Conservation (phyloP, 2,888 invertebrate species). For the Bruchidius siliquastri region DNA sequence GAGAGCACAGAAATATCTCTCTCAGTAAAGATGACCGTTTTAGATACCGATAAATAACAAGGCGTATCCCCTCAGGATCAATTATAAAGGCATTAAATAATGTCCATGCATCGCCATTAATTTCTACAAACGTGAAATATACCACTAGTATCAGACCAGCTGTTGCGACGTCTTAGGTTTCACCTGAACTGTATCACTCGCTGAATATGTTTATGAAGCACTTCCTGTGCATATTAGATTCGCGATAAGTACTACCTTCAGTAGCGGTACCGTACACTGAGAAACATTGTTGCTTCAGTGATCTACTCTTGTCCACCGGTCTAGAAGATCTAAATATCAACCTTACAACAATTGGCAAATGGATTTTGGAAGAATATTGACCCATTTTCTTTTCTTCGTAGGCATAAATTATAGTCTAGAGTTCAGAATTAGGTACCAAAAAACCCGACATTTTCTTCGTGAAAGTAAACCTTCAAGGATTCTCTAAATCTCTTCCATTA, state of each 20-base stretch:
- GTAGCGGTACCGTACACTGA: neutral
- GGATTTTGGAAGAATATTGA: too few species aligned
- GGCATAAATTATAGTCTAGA: too few species aligned
- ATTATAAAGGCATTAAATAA: constrained; percentile 20
- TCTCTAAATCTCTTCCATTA: too few species aligned
- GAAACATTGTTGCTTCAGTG: neutral
- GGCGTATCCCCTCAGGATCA: constrained; percentile 14
- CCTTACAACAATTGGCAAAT: too few species aligned
- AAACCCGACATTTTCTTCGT: too few species aligned
- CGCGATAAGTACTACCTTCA: constrained; percentile 17
- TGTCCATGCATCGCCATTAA: constrained; percentile 12
- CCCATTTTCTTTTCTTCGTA: too few species aligned
- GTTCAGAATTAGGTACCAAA: too few species aligned
- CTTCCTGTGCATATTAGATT: constrained; percentile 28
- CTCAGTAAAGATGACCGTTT: neutral
- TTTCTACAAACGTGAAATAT: constrained; percentile 20
- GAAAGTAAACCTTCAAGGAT: too few species aligned
- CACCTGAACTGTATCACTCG: constrained; percentile 30
- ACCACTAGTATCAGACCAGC: constrained; percentile 12
- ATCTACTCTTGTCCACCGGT: too few species aligned
- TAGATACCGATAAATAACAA: neutral
- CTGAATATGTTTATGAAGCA: constrained; percentile 29
- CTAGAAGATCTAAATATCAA: too few species aligned
- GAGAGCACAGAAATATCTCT: too few species aligned
- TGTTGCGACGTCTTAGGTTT: constrained; percentile 21